Evolutionary conservation across 2,888 invertebrate genomes (phyloP).

Genomic region (Drosophila falleni): DNA sequence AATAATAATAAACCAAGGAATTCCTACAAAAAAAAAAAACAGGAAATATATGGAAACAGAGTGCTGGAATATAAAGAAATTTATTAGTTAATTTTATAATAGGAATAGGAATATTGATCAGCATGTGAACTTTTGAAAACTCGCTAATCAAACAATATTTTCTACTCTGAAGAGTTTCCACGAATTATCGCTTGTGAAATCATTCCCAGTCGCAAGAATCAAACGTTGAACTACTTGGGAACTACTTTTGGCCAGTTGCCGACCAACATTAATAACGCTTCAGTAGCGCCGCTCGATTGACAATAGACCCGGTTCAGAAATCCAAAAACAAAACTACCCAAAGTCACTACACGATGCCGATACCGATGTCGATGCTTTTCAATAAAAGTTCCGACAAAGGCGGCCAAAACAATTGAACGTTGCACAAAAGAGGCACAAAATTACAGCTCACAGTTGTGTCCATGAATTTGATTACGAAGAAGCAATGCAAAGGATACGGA

Average conservation of each 20-base stretch:
- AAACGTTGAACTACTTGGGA: slow-evolving; percentile 37
- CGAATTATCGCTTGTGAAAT: slow-evolving; percentile 47
- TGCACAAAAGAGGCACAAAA: slow-evolving; percentile 66
- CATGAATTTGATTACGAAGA: slow-evolving; percentile 58
- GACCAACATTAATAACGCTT: slow-evolving; percentile 69
- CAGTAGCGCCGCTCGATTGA: slow-evolving; percentile 57
- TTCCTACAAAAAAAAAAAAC: no score
- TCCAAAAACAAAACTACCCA: slow-evolving; percentile 11
- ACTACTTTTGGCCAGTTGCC: slow-evolving; percentile 40
- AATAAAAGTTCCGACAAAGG: slow-evolving; percentile 80
- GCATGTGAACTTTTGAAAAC: slow-evolving; percentile 7
- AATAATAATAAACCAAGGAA: no score
- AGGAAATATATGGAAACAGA: no score
- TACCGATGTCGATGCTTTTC: slow-evolving; percentile 49
- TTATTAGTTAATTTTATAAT: no score
- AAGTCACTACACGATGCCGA: slow-evolving; percentile 18
- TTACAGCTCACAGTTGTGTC: slow-evolving; percentile 60
- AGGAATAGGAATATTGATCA: neutral
- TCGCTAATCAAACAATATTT: slow-evolving; percentile 15
- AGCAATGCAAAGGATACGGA: slow-evolving; percentile 24
- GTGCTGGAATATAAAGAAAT: no score
- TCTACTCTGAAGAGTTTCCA: slow-evolving; percentile 13
- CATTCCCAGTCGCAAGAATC: slow-evolving; percentile 31
- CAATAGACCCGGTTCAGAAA: slow-evolving; percentile 18
- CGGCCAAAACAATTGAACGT: slow-evolving; percentile 61